Evolutionary conservation across 2,113 vertebrate genomes (phyloP).

Genomic region (Prochilodus magdalenae): DNA sequence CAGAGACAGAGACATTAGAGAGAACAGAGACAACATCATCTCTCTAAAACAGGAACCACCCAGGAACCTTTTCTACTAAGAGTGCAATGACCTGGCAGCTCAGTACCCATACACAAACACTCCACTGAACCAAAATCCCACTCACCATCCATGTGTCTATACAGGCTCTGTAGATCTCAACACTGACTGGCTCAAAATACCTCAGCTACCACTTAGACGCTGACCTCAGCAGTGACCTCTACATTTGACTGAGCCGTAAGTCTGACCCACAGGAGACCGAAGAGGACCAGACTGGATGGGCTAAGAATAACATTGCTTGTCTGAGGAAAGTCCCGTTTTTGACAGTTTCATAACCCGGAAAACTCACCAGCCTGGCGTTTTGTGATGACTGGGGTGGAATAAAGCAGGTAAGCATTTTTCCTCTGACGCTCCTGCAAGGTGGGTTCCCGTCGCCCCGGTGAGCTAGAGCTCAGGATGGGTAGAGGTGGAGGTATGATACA

Average conservation of each 20-base stretch:
- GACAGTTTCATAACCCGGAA: not conserved
- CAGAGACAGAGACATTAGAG: no score
- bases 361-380: not conserved
- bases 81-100: no score
- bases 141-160: no score
- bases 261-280: not conserved
- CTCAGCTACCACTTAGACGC: not conserved
- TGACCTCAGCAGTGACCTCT: not conserved
- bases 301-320: not conserved
- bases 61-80: no score
- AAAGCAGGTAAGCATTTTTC: not conserved
- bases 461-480: not conserved
- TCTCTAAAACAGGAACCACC: no score
- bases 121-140: no score
- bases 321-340: not conserved
- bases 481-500: not conserved
- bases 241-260: not conserved
- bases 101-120: no score
- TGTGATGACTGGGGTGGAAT: not conserved
- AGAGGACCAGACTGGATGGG: not conserved
- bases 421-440: not conserved
- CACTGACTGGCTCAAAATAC: not conserved
- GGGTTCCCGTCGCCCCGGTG: not conserved
- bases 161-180: no score
- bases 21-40: no score